Conservation (phyloP, 1,140 invertebrate species). For the Meteorus sp. region DNA sequence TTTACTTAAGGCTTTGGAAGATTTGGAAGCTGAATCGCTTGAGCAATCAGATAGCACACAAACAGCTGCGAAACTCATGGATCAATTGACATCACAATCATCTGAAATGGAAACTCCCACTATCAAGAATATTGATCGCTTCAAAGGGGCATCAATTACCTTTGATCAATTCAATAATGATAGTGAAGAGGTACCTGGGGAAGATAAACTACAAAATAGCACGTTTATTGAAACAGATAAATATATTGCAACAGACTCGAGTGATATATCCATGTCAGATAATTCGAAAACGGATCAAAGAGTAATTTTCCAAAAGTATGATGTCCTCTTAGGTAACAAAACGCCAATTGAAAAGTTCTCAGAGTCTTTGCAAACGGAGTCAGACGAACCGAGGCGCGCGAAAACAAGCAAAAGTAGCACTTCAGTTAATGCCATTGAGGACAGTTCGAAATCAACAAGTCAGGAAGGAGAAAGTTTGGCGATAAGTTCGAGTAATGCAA, state of each 20-base stretch:
- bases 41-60: constrained; percentile 37
- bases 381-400: constrained; percentile 32
- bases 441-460: not conserved
- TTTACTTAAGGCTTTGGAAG: constrained; percentile 69
- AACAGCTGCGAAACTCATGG: not conserved
- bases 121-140: constrained; percentile 32
- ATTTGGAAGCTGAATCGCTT: constrained; percentile 62
- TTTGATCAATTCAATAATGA: constrained; percentile 46
- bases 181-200: constrained; percentile 40
- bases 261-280: not conserved
- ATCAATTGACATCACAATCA: constrained; percentile 19
- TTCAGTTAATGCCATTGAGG: constrained; percentile 19
- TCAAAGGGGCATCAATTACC: constrained; percentile 36
- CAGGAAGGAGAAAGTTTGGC: constrained; percentile 39
- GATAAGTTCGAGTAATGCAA: constrained; percentile 43
- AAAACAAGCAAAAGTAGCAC: constrained; percentile 22
- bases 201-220: constrained; percentile 55
- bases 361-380: constrained; percentile 31
- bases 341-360: constrained; percentile 32
- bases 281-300: constrained; percentile 25
- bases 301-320: constrained; percentile 37
- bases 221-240: constrained; percentile 48
- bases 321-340: constrained; percentile 36
- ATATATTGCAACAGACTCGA: constrained; percentile 32
- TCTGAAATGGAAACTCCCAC: not conserved